Percentiles rank a stretch among this genome's conserved stretches.
Conservation (phyloP, 2,113 vertebrate genomes). For the Tachysurus fulvidraco region DNA sequence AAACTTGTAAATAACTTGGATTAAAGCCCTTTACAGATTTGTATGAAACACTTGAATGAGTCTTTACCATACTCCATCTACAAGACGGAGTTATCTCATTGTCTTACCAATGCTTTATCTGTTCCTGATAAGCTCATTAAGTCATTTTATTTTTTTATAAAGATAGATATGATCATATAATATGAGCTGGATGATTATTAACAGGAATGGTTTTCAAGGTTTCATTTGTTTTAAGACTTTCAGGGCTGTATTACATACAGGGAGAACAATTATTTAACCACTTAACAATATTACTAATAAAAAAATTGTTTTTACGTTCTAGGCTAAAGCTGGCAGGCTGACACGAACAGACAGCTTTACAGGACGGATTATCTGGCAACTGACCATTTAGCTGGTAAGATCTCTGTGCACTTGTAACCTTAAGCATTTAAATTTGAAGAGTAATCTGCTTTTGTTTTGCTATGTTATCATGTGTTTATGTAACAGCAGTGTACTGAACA, state of each 20-base stretch:
- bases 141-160: not conserved
- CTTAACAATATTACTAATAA: too few species aligned
- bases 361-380: slow-evolving; percentile 99
- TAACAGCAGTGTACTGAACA: not conserved
- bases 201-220: not conserved
- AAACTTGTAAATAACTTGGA: too few species aligned
- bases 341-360: slow-evolving; percentile 85
- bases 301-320: slow-evolving; percentile 57
- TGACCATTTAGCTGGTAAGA: slow-evolving; percentile 99
- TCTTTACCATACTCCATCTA: too few species aligned
- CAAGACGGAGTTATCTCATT: not conserved
- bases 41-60: not conserved
- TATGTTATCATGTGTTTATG: not conserved
- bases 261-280: too few species aligned
- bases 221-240: not conserved
- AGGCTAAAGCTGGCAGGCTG: slow-evolving; percentile 99
- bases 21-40: not conserved
- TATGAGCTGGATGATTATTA: slow-evolving; percentile 1
- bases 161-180: slow-evolving; percentile 2
- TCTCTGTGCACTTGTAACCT: not conserved
- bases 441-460: not conserved
- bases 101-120: not conserved
- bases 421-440: slow-evolving; percentile 23
- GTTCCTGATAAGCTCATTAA: not conserved
- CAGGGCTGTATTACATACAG: not conserved